Percentiles rank a stretch among this genome's conserved stretches.
phyloP scores from a whole-genome alignment of 2,113 vertebrate species.

The Meles meles region DNA sequence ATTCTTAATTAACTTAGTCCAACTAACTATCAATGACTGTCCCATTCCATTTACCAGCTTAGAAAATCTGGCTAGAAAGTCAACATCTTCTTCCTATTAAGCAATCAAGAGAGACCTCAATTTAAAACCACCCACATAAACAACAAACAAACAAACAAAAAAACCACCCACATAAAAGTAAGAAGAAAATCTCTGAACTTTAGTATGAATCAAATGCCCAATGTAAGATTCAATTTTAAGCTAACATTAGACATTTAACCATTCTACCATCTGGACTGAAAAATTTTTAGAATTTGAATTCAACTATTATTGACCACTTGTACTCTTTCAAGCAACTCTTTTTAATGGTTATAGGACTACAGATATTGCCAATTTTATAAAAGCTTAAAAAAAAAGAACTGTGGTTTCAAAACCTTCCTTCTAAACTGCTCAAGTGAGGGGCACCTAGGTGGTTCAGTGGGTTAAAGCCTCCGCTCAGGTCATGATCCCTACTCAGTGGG shows the following conservation, averaged over 20 bases:
- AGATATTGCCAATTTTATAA: not conserved
- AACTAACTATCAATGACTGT: slow-evolving; percentile 97
- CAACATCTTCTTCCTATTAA: slow-evolving; percentile 96
- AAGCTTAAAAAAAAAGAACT: not conserved
- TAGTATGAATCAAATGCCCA: not conserved
- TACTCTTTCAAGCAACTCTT: not conserved
- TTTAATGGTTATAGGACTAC: not conserved
- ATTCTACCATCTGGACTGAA: not conserved
- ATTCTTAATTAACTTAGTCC: slow-evolving; percentile 92
- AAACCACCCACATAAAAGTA: not conserved
- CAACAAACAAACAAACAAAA: not conserved
- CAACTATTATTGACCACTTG: not conserved
- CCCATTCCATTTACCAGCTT: slow-evolving; percentile 98
- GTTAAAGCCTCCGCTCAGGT: too few relatives aligned
- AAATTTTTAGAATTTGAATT: slow-evolving; percentile 1
- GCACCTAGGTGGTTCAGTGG: too few relatives aligned
- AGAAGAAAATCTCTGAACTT: not conserved
- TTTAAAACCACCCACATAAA: slow-evolving; percentile 25
- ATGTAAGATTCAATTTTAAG: not conserved
- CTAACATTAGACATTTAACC: not conserved
- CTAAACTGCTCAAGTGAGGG: not conserved
- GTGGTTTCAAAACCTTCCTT: not conserved
- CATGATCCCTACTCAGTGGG: too few relatives aligned
- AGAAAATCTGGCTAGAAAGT: slow-evolving; percentile 98
- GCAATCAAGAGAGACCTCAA: not conserved